Evolutionary conservation across 2,888 invertebrate species (phyloP), one percentile per base, ranked within the genome.

Genomic region (Nymphalis urticae): DNA sequence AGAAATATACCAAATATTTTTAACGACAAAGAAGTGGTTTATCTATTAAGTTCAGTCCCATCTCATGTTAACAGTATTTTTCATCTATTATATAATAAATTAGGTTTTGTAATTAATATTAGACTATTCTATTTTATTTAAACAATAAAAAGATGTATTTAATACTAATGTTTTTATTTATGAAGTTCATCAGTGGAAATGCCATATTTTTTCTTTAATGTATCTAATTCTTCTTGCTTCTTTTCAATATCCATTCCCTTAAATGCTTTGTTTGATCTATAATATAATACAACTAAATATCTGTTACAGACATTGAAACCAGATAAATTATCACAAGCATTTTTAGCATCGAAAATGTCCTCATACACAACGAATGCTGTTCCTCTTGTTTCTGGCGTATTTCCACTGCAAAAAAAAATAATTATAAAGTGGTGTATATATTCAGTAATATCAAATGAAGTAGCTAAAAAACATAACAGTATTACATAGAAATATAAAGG

Each of bases 271-370:
- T 97, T 97, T 48, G 97, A 96, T 90, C 99, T 98, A 87, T 99
- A 99, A 88, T 99, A 99, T 9, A 99, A 92, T 1, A 99, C 99
- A n/a, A 99, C 99, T 48, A 99, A 94, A 85, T 99, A 99, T 79
- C 99, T 94, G 88, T 99, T 99, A 86, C 99, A 99, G 47, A 99
- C 99, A 87, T 99, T 99, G 88, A 99, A 99, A 10, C 99, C 99
- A 66, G 98, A 98, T 66, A 99, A 93, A 89, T 99, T 99, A 87
- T 99, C 99, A 89, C 99, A 99, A 5, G 99, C 99, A 93, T 99
- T 99, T 90, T 99, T 99, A 0, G 99, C 99, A 94, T 99, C 99
- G 93, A 99, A 99, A 80, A 99, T 99, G 85, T 99, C 99, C 92
- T 99, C 99, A 88, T 99, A 99, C 0, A 99, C 98, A 61, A 99